These are phyloP conservation scores for Scrobipalpa costella DNA, from an alignment of 2,888 invertebrate genomes.

Conservation along the genomic window DNA sequence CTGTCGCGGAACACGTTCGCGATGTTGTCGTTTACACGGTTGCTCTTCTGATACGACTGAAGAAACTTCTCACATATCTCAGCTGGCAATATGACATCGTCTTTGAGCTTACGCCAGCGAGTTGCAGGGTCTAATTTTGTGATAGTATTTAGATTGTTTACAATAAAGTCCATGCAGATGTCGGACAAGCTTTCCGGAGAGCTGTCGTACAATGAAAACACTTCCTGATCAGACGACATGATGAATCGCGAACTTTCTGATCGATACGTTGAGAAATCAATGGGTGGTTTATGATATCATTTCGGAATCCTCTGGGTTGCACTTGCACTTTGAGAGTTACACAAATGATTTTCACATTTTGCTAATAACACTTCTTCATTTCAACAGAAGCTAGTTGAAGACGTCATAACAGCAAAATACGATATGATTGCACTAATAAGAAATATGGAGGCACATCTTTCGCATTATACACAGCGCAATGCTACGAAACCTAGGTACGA, in stretches of 20 bases:
- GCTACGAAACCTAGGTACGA: too few relatives aligned
- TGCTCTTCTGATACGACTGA: constrained; percentile 76
- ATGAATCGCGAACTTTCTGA: constrained; percentile 39
- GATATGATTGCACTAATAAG: not conserved
- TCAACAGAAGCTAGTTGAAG: not conserved
- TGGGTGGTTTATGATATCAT: constrained; percentile 43
- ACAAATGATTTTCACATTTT: not conserved
- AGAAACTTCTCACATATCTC: constrained; percentile 88
- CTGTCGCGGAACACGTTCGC: constrained; percentile 86
- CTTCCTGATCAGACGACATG: constrained; percentile 50
- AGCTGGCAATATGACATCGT: constrained; percentile 84
- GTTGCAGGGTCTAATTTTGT: constrained; percentile 71
- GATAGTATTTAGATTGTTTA: constrained; percentile 83
- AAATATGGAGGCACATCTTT: constrained; percentile 32
- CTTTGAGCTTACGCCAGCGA: constrained; percentile 76
- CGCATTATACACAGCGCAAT: too few relatives aligned
- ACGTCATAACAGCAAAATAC: not conserved
- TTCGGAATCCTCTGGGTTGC: constrained; percentile 33
- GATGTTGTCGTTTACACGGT: constrained; percentile 84
- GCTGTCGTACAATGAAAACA: constrained; percentile 57
- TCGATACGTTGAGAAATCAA: constrained; percentile 45
- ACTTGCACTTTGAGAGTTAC: not conserved
- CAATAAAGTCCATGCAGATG: constrained; percentile 83
- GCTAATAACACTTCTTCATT: not conserved
- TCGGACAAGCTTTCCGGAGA: constrained; percentile 83